These are phyloP conservation scores for Anagrus nilaparvatae DNA, from an alignment of 1,140 invertebrate species.

Conservation along the genomic window DNA sequence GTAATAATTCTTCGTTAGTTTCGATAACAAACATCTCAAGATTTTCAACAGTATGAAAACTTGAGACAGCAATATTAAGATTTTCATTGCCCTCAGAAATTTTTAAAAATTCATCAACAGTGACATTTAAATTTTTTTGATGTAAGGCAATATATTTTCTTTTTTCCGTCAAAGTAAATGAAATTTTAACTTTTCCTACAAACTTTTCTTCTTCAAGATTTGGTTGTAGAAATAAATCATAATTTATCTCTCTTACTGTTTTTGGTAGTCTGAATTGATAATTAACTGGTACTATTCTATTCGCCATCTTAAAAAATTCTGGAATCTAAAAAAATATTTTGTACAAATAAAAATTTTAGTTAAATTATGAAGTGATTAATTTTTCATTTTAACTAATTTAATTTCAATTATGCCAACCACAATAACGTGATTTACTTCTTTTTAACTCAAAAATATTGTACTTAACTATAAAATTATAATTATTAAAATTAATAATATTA, in stretches of 20 bases:
- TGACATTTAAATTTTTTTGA: constrained; percentile 52
- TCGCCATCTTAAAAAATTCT: too few species aligned
- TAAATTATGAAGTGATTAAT: too few species aligned
- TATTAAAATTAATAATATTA: too few species aligned
- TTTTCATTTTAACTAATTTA: too few species aligned
- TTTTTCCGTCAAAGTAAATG: constrained; percentile 45
- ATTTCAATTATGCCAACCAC: too few species aligned
- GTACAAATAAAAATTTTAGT: too few species aligned
- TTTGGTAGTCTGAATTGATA: too few species aligned
- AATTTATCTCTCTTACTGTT: constrained; percentile 58
- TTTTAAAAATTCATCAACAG: constrained; percentile 31
- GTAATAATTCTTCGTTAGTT: constrained; percentile 39
- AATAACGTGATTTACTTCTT: too few species aligned
- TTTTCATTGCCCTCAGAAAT: constrained; percentile 24
- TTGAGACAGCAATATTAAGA: constrained; percentile 26
- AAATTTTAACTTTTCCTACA: constrained; percentile 61
- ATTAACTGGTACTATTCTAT: too few species aligned
- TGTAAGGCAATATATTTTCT: constrained; percentile 61
- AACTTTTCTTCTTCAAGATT: constrained; percentile 60
- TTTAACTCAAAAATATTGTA: too few species aligned
- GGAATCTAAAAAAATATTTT: too few species aligned
- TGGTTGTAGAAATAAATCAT: constrained; percentile 65
- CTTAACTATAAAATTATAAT: too few species aligned
- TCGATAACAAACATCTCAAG: constrained; percentile 60
- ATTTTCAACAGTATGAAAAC: constrained; percentile 27